Conservation (phyloP, 53 echinoderm and acorn worm species). For the Crossaster papposus region DNA sequence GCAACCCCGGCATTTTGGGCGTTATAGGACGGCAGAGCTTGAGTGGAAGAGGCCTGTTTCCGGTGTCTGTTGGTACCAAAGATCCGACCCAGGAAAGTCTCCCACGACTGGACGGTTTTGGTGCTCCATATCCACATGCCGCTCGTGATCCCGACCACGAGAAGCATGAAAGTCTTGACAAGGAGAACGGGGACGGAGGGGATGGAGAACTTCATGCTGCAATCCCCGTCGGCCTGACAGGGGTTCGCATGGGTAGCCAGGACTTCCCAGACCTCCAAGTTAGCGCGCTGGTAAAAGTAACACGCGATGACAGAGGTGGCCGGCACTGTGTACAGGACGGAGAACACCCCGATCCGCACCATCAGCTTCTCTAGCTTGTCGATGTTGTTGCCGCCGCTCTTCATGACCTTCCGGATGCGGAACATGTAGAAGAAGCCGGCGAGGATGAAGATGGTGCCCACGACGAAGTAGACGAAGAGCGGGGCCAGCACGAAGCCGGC, state of each 20-base stretch:
- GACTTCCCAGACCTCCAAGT: conserved; percentile 77
- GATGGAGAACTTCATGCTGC: conserved; percentile 76
- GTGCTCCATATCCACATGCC: conserved; percentile 99
- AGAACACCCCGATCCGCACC: conserved; percentile 97
- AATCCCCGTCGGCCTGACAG: conserved; percentile 60
- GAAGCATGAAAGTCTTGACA: conserved; percentile 91
- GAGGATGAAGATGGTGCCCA: conserved; percentile 91
- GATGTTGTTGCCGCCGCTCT: conserved; percentile 95
- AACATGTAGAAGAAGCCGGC: conserved; percentile 94
- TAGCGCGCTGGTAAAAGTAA: conserved; percentile 90
- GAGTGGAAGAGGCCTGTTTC: conserved; percentile 10
- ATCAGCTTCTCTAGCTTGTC: conserved; percentile 96
- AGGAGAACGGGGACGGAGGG: conserved; percentile 87
- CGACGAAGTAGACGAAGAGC: conserved; percentile 85
- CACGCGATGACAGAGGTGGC: conserved; percentile 95
- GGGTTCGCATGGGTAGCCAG: conserved; percentile 67
- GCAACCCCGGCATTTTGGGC: neutral
- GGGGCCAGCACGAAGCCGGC: conserved; percentile 90
- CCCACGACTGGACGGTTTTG: conserved; percentile 97
- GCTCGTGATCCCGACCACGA: conserved; percentile 95
- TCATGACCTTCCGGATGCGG: conserved; percentile 97
- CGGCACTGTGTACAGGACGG: conserved; percentile 94
- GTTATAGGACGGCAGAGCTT: conserved; percentile 25
- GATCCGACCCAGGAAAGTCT: conserved; percentile 67
- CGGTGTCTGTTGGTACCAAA: conserved; percentile 43